phyloP scores from a whole-genome alignment of 1,140 invertebrate genomes.

The Leguminivora glycinivorella region DNA sequence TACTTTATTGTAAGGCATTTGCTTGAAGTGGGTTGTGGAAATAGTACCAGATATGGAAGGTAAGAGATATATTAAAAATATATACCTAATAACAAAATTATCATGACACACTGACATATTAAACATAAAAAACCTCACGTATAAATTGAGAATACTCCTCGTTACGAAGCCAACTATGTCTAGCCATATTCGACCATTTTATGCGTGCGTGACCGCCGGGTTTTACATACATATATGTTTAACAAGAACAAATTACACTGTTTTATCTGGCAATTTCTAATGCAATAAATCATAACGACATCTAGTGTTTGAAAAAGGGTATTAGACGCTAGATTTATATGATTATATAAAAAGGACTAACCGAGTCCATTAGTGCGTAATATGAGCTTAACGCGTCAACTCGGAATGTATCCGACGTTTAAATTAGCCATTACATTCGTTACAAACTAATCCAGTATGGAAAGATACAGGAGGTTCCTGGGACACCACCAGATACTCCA shows the following conservation, averaged over 20 bases:
- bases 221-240: too few species aligned
- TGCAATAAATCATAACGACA: background rate
- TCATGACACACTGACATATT: too few species aligned
- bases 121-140: too few species aligned
- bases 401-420: background rate
- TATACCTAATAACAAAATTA: too few species aligned
- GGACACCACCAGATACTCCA: background rate
- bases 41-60: too few species aligned
- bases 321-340: background rate
- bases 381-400: background rate
- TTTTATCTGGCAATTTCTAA: background rate
- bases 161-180: too few species aligned
- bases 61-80: too few species aligned
- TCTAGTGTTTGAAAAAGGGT: background rate
- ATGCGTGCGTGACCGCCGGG: too few species aligned
- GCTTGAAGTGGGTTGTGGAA: background rate
- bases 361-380: background rate
- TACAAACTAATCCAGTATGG: background rate
- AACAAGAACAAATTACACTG: too few species aligned
- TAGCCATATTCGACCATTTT: too few species aligned
- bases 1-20: background rate
- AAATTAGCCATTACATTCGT: background rate
- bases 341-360: background rate
- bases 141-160: too few species aligned
- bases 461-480: background rate